phyloP scores from a whole-genome alignment of 2,797 vertebrate species.

The Pangasius mekongensis region DNA sequence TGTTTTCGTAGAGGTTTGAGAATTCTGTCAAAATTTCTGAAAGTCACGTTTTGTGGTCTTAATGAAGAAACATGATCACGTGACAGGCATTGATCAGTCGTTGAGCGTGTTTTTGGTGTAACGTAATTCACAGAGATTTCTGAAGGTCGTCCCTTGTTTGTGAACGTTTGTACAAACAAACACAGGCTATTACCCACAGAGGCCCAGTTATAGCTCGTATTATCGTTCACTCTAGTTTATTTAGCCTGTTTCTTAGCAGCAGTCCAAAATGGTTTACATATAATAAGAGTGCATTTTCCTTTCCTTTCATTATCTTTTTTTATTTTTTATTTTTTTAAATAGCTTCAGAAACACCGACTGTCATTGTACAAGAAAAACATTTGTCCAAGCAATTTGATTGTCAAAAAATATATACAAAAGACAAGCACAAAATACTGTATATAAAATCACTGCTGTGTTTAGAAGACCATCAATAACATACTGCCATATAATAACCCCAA shows the following conservation, averaged over 20 bases:
- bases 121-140: not conserved
- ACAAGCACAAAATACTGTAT: not conserved
- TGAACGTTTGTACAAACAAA: not conserved
- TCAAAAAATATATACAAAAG: not conserved
- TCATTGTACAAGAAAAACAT: not conserved
- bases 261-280: not conserved
- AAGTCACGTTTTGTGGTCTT: not conserved
- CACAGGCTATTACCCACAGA: not conserved
- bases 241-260: not conserved
- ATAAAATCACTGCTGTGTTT: not conserved
- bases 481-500: not conserved
- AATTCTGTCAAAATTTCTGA: not conserved
- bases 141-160: not conserved
- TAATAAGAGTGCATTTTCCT: not conserved
- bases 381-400: not conserved
- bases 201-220: no score
- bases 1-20: not conserved
- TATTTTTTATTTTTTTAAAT: not conserved
- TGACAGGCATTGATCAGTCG: not conserved
- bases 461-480: not conserved
- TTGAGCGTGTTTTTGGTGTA: not conserved
- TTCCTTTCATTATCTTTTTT: not conserved
- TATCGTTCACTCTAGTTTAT: not conserved
- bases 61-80: constrained; percentile 23
- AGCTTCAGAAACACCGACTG: not conserved